Percentiles rank a stretch among this genome's conserved stretches.
Evolutionary conservation across 2,797 vertebrate species (phyloP).

Genomic region (Hippoglossus hippoglossus): DNA sequence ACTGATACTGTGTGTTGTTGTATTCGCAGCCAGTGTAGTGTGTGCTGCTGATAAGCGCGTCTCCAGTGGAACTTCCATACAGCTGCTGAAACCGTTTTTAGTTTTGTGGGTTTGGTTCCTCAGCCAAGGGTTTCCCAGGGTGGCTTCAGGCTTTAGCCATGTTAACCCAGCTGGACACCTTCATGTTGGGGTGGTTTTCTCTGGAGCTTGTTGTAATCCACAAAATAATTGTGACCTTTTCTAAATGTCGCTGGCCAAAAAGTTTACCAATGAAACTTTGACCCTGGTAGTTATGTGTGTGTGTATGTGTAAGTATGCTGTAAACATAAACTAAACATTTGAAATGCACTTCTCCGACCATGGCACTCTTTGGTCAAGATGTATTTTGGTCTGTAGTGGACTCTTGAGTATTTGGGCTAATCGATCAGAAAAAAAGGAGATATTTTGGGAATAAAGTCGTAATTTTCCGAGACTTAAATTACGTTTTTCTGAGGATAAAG

Average conservation of each 20-base stretch:
- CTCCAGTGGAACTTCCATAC: slow-evolving; percentile 49
- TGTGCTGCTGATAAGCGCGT: slow-evolving; percentile 73
- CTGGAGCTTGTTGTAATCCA: slow-evolving; percentile 16
- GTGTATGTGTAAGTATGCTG: background rate
- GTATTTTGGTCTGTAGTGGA: background rate
- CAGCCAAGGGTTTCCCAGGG: slow-evolving; percentile 3
- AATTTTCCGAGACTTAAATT: too few species aligned
- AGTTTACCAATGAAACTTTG: slow-evolving; percentile 1
- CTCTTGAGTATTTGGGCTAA: too few species aligned
- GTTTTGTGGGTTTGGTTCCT: slow-evolving; percentile 46
- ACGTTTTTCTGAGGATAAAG: too few species aligned
- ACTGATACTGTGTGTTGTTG: slow-evolving; percentile 67
- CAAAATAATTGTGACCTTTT: slow-evolving; percentile 15
- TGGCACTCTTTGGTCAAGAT: background rate
- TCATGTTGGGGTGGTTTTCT: slow-evolving; percentile 14
- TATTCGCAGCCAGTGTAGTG: slow-evolving; percentile 56
- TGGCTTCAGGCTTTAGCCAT: slow-evolving; percentile 34
- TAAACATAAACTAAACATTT: background rate
- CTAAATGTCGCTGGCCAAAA: background rate
- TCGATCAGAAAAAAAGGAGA: too few species aligned
- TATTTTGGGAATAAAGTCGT: too few species aligned
- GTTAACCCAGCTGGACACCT: slow-evolving; percentile 9
- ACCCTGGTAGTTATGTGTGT: background rate
- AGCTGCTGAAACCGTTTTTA: slow-evolving; percentile 44
- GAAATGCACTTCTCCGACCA: background rate